These are phyloP conservation scores for Pangasius djambal DNA, from an alignment of 2,797 vertebrate species.

Conservation along the genomic window DNA sequence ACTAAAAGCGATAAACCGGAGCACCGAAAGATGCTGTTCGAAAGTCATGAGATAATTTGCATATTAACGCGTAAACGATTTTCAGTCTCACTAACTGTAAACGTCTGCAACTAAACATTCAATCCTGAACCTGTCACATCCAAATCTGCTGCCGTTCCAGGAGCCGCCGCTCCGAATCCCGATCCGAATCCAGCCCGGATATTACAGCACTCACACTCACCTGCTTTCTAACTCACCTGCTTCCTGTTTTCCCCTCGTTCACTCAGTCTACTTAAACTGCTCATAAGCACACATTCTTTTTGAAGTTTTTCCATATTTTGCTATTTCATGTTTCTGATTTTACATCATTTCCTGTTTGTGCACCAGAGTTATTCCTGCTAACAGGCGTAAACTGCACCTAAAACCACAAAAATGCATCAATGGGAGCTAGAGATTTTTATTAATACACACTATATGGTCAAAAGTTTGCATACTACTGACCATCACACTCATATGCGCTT, in stretches of 20 bases:
- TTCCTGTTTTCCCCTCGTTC: background rate
- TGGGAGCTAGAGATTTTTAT: background rate
- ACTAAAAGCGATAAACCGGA: background rate
- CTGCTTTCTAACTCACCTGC: background rate
- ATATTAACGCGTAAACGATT: background rate
- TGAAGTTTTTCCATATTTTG: background rate
- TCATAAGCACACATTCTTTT: background rate
- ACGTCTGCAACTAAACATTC: background rate
- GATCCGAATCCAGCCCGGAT: background rate
- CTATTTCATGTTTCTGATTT: background rate
- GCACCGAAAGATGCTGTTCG: background rate
- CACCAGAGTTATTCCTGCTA: background rate
- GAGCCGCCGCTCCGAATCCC: background rate
- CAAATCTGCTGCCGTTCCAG: background rate
- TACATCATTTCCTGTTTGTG: background rate
- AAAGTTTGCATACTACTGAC: too few relatives aligned
- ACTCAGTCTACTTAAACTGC: background rate
- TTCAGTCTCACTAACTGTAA: background rate
- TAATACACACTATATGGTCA: background rate
- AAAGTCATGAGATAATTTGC: background rate
- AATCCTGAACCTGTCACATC: background rate
- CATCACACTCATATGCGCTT: too few relatives aligned
- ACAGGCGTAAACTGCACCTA: background rate
- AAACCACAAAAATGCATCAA: background rate
- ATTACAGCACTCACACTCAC: background rate